Evolutionary conservation across 2,888 invertebrate species (phyloP).

Genomic region (Mythimna impura): DNA sequence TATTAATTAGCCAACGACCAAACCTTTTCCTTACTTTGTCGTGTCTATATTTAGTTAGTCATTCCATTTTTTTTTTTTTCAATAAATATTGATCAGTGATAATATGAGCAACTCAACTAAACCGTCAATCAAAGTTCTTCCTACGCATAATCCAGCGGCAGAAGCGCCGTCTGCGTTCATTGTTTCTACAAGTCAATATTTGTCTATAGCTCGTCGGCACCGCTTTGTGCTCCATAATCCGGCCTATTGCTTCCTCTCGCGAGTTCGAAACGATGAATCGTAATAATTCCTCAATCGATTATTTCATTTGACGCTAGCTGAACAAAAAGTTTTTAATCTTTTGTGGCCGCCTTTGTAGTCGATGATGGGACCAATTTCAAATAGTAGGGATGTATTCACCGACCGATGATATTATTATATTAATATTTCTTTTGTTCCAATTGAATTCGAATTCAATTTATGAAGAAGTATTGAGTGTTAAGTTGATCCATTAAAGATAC

Average conservation of each 20-base stretch:
- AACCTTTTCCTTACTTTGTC: conserved; percentile 62
- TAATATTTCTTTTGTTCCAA: conserved; percentile 79
- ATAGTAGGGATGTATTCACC: conserved; percentile 56
- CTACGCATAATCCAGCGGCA: conserved; percentile 76
- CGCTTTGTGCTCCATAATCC: conserved; percentile 86
- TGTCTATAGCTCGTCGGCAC: conserved; percentile 85
- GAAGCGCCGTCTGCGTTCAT: conserved; percentile 74
- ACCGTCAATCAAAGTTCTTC: conserved; percentile 81
- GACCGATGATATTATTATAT: conserved; percentile 67
- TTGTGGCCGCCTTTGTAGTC: conserved; percentile 79
- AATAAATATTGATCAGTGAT: conserved; percentile 36
- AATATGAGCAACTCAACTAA: conserved; percentile 63
- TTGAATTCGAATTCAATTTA: conserved; percentile 54
- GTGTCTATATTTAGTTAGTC: conserved; percentile 57
- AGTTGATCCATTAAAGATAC: conserved; percentile 7
- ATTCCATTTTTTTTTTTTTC: conserved; percentile 32
- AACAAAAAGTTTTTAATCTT: conserved; percentile 83
- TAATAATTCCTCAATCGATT: conserved; percentile 88
- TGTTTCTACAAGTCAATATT: conserved; percentile 90
- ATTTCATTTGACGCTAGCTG: conserved; percentile 81
- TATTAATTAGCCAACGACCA: conserved; percentile 66
- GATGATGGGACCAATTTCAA: conserved; percentile 80
- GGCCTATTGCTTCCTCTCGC: conserved; percentile 83
- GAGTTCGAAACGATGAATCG: conserved; percentile 87
- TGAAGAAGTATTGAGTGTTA: conserved; percentile 30